Percentiles rank a stretch among this genome's conserved stretches.
Conservation (phyloP, 2,113 vertebrate genomes). For the Scortum barcoo region DNA sequence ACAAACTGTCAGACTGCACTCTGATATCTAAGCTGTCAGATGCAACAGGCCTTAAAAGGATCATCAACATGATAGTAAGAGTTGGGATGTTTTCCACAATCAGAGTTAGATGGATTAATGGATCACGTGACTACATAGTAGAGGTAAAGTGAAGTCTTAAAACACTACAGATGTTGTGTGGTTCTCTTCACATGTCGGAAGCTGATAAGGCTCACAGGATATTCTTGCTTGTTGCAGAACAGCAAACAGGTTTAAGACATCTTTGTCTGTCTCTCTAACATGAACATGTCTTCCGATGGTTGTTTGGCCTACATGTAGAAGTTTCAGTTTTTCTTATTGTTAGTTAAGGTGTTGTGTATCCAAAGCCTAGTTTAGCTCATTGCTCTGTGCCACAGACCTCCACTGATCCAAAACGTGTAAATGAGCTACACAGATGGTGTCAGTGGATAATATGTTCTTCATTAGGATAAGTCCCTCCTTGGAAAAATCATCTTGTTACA, state of each 20-base stretch:
- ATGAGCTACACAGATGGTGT: background rate
- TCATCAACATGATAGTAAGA: background rate
- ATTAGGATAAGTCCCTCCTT: background rate
- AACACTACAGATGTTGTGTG: background rate
- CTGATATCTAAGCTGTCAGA: background rate
- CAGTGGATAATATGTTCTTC: background rate
- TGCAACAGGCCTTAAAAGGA: background rate
- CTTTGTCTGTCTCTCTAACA: background rate
- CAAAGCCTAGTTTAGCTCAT: background rate
- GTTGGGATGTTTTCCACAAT: background rate
- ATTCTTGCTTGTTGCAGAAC: slow-evolving; percentile 3
- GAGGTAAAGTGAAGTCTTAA: background rate
- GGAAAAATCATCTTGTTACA: background rate
- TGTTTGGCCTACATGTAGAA: background rate
- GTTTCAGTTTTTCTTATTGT: background rate
- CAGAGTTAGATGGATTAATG: background rate
- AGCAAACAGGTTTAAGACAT: slow-evolving; percentile 25
- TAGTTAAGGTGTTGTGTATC: background rate
- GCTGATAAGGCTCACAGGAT: slow-evolving; percentile 50
- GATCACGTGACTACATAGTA: background rate
- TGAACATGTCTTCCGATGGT: background rate
- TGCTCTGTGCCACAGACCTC: background rate
- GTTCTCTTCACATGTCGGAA: slow-evolving; percentile 26
- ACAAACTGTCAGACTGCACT: background rate
- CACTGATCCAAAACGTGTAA: background rate